A percentile compares a stretch with the other conserved stretches of the same genome.
These are phyloP conservation scores for Rhagologus leucostigma DNA, from an alignment of 2,113 vertebrate species.

Conservation along the genomic window DNA sequence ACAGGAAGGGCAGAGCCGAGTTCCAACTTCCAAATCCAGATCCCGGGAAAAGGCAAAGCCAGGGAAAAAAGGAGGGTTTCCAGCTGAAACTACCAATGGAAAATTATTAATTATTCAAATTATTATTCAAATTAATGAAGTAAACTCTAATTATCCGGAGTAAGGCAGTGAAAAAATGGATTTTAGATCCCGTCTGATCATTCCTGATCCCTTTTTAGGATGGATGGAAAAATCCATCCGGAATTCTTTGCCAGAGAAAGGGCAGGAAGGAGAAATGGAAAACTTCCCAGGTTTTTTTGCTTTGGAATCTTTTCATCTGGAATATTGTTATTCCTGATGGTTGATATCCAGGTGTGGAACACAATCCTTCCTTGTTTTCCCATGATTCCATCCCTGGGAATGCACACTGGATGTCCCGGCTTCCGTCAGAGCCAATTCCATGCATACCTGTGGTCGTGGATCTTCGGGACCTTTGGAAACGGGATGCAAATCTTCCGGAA, in stretches of 20 bases:
- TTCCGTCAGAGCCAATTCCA: not conserved
- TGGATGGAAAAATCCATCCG: fast-evolving
- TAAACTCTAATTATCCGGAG: fast-evolving
- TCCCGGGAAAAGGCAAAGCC: not conserved
- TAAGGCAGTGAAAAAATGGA: not conserved
- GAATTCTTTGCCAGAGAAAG: not conserved
- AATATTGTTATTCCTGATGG: fast-evolving
- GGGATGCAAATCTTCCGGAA: not conserved
- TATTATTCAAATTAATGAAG: too few relatives aligned
- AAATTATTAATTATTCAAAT: not conserved
- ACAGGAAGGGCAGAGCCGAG: not conserved
- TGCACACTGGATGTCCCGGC: fast-evolving
- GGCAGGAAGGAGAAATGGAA: fast-evolving
- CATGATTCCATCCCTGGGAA: fast-evolving
- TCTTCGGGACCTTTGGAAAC: not conserved
- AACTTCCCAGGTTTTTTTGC: fast-evolving
- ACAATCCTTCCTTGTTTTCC: not conserved
- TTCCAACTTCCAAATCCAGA: not conserved
- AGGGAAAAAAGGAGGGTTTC: not conserved
- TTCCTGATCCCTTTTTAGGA: not conserved
- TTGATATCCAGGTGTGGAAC: not conserved
- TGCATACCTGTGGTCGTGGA: fast-evolving
- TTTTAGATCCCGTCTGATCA: fast-evolving
- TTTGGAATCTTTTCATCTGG: not conserved
- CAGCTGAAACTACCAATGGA: fast-evolving